Base-by-base conservation (phyloP, 2,113 vertebrate genomes). In the Kryptolebias marmoratus region DNA sequence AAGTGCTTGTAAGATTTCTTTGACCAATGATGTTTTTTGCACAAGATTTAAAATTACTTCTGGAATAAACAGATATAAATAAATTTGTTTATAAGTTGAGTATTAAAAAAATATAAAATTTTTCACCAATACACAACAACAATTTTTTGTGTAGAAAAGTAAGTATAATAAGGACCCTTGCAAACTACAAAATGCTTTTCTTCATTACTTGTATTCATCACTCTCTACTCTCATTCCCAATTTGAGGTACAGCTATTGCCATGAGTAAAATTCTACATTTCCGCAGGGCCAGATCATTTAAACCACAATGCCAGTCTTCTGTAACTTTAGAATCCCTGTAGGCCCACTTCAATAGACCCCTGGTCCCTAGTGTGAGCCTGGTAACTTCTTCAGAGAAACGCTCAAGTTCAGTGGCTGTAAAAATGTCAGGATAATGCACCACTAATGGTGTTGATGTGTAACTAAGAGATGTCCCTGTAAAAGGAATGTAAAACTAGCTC, bases 201-300 rank as follows among this genome's bases (percentile, higher is more conserved):
- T 15, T 68, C 60, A 77, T 74, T 56, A 27, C 56, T 48, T 76
- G 64, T n/a, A 54, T 70, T 18, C 62, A 30, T 64, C 32, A 22
- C 22, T 66, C 63, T 81, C 74, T 71, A 39, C 71, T 84, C 64
- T 82, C 79, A 67, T 60, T 88, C 85, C 66, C 83, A 62, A 72
- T 81, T 76, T 80, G 77, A 89, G 86, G 66, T 88, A 83, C 73
- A 87, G 81, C 90, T 88, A 89, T 87, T 84, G 82, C 81, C 74
- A 82, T 85, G 82, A 87, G 85, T 88, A 90, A 91, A 88, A 88
- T 79, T 88, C 87, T 87, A 85, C 88, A 89, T 92, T 88, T 91
- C 88, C 79, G 42, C 82, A 81, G 81, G 75, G 81, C 79, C 83
- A 85, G 88, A 92, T 88, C 84, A 88, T 83, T 90, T 81, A 88